Conservation (phyloP, 2,888 invertebrate genomes). For the Hydroisotoma schaefferi region DNA sequence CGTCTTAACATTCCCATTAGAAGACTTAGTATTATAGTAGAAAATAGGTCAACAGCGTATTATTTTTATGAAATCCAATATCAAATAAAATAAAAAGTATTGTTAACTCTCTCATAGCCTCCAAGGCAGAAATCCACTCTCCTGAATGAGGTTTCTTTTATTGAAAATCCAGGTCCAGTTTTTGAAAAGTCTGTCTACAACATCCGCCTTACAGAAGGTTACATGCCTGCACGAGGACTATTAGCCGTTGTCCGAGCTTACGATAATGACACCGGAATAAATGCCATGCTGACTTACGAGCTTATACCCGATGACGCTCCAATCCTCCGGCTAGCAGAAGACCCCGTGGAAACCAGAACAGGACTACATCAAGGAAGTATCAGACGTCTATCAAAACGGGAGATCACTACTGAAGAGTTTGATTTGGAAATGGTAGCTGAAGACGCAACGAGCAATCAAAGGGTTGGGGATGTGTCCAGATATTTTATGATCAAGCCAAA, state of each 20-base stretch:
- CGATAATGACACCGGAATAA: conserved; percentile 49
- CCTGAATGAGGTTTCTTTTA: too few species aligned
- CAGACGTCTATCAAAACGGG: conserved; percentile 16
- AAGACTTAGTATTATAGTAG: too few species aligned
- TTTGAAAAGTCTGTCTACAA: conserved; percentile 58
- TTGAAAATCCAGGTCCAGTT: conserved; percentile 78
- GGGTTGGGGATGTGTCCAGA: conserved; percentile 40
- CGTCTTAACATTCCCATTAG: too few species aligned
- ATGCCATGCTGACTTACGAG: conserved; percentile 45
- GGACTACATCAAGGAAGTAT: not conserved
- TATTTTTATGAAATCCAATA: too few species aligned
- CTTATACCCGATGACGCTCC: conserved; percentile 41
- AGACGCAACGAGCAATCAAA: conserved; percentile 59
- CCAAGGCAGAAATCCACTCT: too few species aligned
- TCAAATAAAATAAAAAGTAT: too few species aligned
- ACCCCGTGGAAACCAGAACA: conserved; percentile 3
- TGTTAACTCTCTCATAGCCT: too few species aligned
- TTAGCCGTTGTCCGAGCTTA: conserved; percentile 42
- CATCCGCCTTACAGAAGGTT: conserved; percentile 45
- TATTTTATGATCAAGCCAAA: conserved; percentile 56
- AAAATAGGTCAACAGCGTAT: too few species aligned
- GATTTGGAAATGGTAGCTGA: conserved; percentile 45
- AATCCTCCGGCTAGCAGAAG: conserved; percentile 24
- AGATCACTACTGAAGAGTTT: conserved; percentile 28
- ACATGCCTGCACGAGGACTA: conserved; percentile 48